Conservation (phyloP, 2,113 vertebrate genomes). For the Cariama cristata region DNA sequence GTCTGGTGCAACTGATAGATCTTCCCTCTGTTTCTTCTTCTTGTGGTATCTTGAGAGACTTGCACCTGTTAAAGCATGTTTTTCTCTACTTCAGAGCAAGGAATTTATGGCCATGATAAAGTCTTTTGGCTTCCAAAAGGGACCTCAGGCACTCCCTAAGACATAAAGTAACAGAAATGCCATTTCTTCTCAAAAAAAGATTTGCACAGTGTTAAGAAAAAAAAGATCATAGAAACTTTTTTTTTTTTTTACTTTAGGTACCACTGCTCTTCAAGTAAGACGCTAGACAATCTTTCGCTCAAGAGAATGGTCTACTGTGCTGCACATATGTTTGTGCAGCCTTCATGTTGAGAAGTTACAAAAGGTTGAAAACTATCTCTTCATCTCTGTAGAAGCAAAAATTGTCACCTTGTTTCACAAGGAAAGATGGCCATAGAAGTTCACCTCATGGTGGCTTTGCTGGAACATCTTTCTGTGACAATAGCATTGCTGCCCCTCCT, state of each 20-base stretch:
- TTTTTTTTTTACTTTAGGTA: neutral
- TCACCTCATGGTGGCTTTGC: neutral
- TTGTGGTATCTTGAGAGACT: neutral
- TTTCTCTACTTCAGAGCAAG: neutral
- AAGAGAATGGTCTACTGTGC: neutral
- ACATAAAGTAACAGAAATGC: neutral
- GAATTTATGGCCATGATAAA: neutral
- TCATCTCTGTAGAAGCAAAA: neutral
- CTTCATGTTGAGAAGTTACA: neutral
- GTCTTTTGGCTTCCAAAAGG: neutral
- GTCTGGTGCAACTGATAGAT: neutral
- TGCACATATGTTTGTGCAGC: neutral
- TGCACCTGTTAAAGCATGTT: neutral
- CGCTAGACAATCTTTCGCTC: neutral
- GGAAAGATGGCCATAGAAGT: neutral
- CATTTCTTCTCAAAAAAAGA: neutral
- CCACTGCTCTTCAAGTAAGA: neutral
- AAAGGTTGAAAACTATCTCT: neutral
- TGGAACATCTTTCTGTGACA: neutral
- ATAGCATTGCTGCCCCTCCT: rapidly evolving
- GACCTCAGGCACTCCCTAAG: neutral
- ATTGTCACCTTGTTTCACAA: neutral
- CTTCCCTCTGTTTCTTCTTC: neutral
- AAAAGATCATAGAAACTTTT: neutral
- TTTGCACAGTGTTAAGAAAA: neutral